Base-by-base conservation (phyloP, 2,797 vertebrate species). In the Salarias fasciatus region DNA sequence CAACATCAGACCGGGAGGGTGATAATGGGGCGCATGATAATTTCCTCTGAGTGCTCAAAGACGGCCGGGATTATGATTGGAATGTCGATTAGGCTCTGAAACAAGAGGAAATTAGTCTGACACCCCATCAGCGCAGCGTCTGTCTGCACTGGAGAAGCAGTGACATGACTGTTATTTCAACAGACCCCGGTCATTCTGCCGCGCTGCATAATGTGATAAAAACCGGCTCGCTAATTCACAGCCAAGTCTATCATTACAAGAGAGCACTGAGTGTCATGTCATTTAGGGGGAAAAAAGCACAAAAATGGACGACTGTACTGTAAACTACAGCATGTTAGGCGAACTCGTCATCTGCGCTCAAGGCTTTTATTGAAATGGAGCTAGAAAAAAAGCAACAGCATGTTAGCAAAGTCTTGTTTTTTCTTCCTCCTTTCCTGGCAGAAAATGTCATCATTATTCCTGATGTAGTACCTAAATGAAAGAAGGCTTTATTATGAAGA, bases 31-130 rank as follows among this genome's bases (percentile, higher is more conserved):
- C 60, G 73, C 15, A 64, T 61, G 72, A 85, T 82, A 81, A 69
- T 83, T 84, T 88, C 77, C 75, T 83, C 59, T 77, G 63, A 86
- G 83, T 85, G 82, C 78, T 84, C 57, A 68, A 82, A 87, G 76
- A 79, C 65, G 72, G 66, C 72, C 45, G 57, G 75, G 77, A 80
- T 83, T 81, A 87, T 74, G 72, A 82, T 77, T 57, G 80, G 82
- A 89, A 91, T 85, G 82, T 89, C 86, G 83, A 88, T 87, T 85
- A 87, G 83, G 70, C 75, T 80, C 75, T 83, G 72, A 85, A 82
- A 80, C 78, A 77, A 77, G 82, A 86, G 84, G 83, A 89, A 88
- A 89, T 86, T 81, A 83, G 68, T 79, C 81, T 70, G 73, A 85
- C 86, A 89, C 79, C 75, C 77, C 80, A 82, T 86, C 76, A 82